Evolutionary conservation across 2,888 invertebrate species (phyloP), one percentile per base, ranked within the genome.

Genomic region (Mesorhabditis sp.): DNA sequence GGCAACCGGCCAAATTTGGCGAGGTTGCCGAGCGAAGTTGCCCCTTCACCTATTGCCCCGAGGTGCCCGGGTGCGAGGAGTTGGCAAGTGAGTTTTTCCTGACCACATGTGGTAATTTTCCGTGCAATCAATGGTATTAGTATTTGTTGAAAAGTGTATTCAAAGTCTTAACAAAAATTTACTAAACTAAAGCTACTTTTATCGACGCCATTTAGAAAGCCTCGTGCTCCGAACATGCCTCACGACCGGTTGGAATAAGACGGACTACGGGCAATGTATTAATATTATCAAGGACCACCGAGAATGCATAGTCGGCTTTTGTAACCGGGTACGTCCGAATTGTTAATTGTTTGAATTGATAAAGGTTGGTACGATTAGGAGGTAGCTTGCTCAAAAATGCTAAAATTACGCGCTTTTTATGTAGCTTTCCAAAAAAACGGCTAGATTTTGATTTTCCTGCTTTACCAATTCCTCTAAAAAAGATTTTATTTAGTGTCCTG

Each of bases 41-140:
- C 66, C 84, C 84, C 7, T 84, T 84, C 73, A 78, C 74, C 42
- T 85, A 80, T 66, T 84, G 84, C 69, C 70, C 79, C 5, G 69
- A 82, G 4, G 74, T 84, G 7, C 81, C 81, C 43, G 84, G 83
- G 43, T 84, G 84, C 64, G 81, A 78, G 62, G 67, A 74, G 43
- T 74, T 84, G 4, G 77, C 81, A 65, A 71, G 83, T 83, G 45
- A 69, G 74, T 69, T 61, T 45, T 41, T 45, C 0, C 65, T 66
- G 65, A 6, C 43, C 58, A 58, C 50, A 15, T 44, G 7, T 50
- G 58, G 28, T 28, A 28, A 28, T 28, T 28, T 28, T 1, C 28
- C 28, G 28, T 28, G 1, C 28, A 28, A 28, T 28, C 28, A 28
- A 28, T 28, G 28, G 28, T 28, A 28, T 28, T 28, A 28, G 28